Evolutionary conservation across 2,888 invertebrate species (phyloP).

Genomic region (Lasius fuliginosus): DNA sequence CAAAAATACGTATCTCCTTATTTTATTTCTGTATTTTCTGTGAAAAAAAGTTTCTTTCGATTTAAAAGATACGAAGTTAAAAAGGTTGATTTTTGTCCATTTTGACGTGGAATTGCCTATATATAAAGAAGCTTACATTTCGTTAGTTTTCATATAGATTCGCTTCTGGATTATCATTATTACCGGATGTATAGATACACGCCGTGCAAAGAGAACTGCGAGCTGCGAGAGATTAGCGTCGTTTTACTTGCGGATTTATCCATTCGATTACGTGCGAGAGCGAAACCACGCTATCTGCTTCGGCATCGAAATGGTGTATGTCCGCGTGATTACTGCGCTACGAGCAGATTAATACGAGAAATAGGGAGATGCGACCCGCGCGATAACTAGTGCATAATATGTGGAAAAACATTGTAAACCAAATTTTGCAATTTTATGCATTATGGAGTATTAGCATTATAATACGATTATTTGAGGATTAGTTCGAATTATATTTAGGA

Average conservation of each 20-base stretch:
- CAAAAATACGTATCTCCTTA: no score
- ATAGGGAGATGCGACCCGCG: conserved; percentile 15
- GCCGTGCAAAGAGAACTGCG: conserved; percentile 23
- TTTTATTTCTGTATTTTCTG: no score
- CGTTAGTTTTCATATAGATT: not conserved
- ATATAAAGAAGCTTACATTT: not conserved
- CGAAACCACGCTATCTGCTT: conserved; percentile 33
- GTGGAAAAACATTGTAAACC: conserved; percentile 5
- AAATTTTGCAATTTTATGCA: conserved; percentile 12
- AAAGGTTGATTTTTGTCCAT: no score
- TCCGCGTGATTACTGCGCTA: conserved; percentile 31
- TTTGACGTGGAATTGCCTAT: no score
- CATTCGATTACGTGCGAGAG: conserved; percentile 49
- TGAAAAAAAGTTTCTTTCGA: no score
- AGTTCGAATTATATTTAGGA: not conserved
- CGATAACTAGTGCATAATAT: not conserved
- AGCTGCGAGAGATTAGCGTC: conserved; percentile 41
- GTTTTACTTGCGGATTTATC: conserved; percentile 50
- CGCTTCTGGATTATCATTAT: conserved; percentile 25
- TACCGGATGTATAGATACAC: conserved; percentile 2
- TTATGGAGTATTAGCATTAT: not conserved
- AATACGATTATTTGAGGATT: not conserved
- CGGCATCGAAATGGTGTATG: conserved; percentile 50
- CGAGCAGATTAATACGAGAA: conserved; percentile 26
- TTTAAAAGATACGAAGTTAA: no score